A percentile compares a stretch with the other conserved stretches of the same genome.
Conservation (phyloP, 92 coral and sea anemone species). For the Epizoanthus fatuus region DNA sequence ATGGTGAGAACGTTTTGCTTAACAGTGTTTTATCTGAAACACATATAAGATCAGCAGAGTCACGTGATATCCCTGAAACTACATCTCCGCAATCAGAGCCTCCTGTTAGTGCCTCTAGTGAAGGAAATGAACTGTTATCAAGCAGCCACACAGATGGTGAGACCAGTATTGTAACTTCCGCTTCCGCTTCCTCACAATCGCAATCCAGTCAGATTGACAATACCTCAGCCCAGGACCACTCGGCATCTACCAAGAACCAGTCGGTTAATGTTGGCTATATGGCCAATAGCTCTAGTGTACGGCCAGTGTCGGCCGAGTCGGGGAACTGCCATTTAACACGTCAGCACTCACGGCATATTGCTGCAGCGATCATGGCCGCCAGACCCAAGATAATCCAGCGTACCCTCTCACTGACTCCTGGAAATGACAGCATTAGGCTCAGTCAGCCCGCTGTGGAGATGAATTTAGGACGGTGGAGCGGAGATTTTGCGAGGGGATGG, state of each 20-base stretch:
- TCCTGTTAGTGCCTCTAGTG: background rate
- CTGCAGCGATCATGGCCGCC: constrained; percentile 66
- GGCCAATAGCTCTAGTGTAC: background rate
- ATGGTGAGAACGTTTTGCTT: too few relatives aligned
- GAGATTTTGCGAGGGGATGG: constrained; percentile 55
- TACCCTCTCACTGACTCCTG: constrained; percentile 31
- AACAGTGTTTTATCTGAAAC: background rate
- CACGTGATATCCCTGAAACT: background rate
- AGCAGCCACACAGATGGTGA: background rate
- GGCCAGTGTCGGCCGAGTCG: constrained; percentile 43
- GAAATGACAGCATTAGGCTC: constrained; percentile 62
- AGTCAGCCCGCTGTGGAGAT: constrained; percentile 72
- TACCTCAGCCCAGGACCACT: background rate
- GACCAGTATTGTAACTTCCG: background rate
- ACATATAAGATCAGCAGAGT: too few relatives aligned
- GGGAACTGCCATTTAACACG: constrained; percentile 21
- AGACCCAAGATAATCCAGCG: constrained; percentile 58
- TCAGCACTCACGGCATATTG: constrained; percentile 61
- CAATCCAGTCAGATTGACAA: background rate
- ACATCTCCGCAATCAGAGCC: background rate
- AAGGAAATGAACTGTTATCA: background rate
- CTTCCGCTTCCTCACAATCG: background rate
- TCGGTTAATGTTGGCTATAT: background rate
- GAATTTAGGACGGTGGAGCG: constrained; percentile 58
- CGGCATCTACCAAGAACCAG: background rate